Conservation (phyloP, 1,140 invertebrate genomes). For the Trialeurodes vaporariorum region DNA sequence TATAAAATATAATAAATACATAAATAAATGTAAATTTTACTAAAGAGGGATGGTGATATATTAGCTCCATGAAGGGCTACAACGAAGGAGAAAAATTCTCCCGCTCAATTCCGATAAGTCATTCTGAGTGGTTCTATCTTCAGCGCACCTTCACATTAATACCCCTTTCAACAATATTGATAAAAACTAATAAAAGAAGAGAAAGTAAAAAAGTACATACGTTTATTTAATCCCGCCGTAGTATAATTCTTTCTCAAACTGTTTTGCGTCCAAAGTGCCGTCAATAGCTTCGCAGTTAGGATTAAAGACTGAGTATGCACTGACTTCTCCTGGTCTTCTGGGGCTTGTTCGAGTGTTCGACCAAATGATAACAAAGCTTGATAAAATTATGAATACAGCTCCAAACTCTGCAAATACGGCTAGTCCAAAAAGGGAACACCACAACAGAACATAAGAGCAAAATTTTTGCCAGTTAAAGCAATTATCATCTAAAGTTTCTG, state of each 20-base stretch:
- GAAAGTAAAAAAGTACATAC: not conserved
- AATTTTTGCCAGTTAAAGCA: not conserved
- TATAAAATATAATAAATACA: no score
- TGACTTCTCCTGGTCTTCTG: conserved; percentile 60
- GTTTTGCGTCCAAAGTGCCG: conserved; percentile 88
- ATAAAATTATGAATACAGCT: conserved; percentile 73
- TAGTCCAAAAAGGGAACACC: not conserved
- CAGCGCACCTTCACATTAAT: no score
- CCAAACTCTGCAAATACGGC: conserved; percentile 62
- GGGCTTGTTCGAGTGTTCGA: conserved; percentile 64
- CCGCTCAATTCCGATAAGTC: no score
- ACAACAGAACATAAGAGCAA: not conserved
- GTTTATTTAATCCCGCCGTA: conserved; percentile 38
- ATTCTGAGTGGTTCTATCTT: no score
- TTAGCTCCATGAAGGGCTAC: no score
- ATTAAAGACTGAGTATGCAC: conserved; percentile 98
- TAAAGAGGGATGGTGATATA: no score
- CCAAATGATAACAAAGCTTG: conserved; percentile 67
- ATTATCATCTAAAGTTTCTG: no score
- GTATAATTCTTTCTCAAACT: conserved; percentile 76
- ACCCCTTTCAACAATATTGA: not conserved
- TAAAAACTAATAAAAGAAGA: not conserved
- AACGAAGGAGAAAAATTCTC: no score
- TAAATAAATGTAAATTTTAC: no score
- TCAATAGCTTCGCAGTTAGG: conserved; percentile 82